A percentile compares a stretch with the other conserved stretches of the same genome.
These are phyloP conservation scores for Spodoptera litura DNA, from an alignment of 1,140 invertebrate genomes.

Conservation along the genomic window DNA sequence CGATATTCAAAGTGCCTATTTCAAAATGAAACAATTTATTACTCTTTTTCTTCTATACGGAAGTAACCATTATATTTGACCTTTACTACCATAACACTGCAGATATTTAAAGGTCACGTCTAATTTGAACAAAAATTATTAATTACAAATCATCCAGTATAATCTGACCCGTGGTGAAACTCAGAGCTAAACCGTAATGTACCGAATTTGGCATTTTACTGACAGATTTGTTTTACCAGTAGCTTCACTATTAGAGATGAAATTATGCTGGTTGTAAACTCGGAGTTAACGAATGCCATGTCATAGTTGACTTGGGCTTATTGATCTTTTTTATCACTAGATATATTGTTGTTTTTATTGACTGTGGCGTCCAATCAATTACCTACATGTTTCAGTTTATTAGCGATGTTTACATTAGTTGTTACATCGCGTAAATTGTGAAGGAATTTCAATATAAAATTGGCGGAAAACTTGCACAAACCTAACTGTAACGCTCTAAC, in stretches of 20 bases:
- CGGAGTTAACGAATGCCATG: not conserved
- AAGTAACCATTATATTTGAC: too few species aligned
- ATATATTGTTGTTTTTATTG: not conserved
- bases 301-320: slow-evolving; percentile 2
- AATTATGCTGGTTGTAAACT: not conserved
- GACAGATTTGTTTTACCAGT: not conserved
- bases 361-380: slow-evolving; percentile 12
- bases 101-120: not conserved
- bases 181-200: not conserved
- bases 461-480: too few species aligned
- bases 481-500: too few species aligned
- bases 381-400: not conserved
- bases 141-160: not conserved
- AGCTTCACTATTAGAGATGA: not conserved
- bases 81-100: too few species aligned
- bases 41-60: too few species aligned
- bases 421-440: not conserved
- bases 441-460: not conserved
- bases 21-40: too few species aligned
- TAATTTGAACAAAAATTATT: not conserved
- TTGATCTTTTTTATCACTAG: slow-evolving; percentile 18
- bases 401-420: too few species aligned
- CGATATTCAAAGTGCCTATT: too few species aligned
- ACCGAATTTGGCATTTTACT: not conserved
- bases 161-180: not conserved